Evolutionary conservation across 2,113 vertebrate genomes (phyloP), one percentile per base, ranked within the genome.

Genomic region (Girardinichthys multiradiatus): DNA sequence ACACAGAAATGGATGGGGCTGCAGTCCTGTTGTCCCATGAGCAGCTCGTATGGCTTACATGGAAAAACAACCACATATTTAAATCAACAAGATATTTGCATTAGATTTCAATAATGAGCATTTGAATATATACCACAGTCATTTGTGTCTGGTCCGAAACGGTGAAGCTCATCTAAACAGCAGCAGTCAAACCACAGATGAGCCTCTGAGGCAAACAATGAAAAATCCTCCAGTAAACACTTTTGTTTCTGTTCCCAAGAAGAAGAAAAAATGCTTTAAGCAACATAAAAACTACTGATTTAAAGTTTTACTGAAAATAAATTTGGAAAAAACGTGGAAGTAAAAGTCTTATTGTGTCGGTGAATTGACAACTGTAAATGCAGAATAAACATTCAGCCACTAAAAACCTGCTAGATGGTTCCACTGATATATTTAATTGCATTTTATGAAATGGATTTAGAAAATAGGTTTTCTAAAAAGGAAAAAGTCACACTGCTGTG

Each of bases 41-140:
- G 70, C 70, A 54, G 37, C 76, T 78, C 80, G 48, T 80, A 60
- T 19, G 48, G 33, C 83, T 59, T 78, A 60, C 79, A 74, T 72
- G 69, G 70, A 62, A 74, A 67, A 19, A 60, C 61, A 65, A 68
- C 80, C 88, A 74, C 90, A 69, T 84, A 92, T 91, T 92, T 90
- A 89, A 90, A 91, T 61, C 82, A 31, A 75, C 4, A 8, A 42
- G 14, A 30, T 2, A 61, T 92, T 94, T 95, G 93, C 91, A 93
- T 95, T 68, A 62, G 70, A 92, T 94, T 94, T 94, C 80, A 92
- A 90, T 92, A 74, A 73, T 30, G 64, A 10, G 29, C 76, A 29
- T 94, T 93, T 93, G 93, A 94, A 93, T 95, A 86, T 94, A 88
- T 86, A 82, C 93, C 93, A 54, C 90, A 80, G 77, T 71, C 87